These are phyloP conservation scores for Ferrisia virgata DNA, from an alignment of 2,888 invertebrate species.

Conservation along the genomic window DNA sequence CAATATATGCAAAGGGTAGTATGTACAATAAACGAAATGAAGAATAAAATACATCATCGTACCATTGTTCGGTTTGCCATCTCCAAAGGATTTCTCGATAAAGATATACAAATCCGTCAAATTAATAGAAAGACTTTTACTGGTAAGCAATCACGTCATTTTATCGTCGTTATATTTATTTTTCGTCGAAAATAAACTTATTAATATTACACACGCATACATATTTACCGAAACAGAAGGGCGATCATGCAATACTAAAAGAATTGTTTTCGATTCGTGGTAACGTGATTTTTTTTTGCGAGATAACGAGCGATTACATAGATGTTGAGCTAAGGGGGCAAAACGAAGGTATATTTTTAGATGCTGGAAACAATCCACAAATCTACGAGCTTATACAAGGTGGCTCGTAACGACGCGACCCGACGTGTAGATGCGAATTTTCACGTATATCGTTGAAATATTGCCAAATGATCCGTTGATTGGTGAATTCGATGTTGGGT, in stretches of 20 bases:
- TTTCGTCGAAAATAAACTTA: not conserved
- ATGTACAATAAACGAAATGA: too few species aligned
- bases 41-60: too few species aligned
- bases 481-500: not conserved
- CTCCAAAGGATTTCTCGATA: not conserved
- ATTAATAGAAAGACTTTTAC: not conserved
- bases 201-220: too few species aligned
- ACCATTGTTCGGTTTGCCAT: not conserved
- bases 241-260: not conserved
- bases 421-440: too few species aligned
- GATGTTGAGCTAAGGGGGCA: too few species aligned
- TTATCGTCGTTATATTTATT: not conserved
- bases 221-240: not conserved
- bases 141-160: not conserved
- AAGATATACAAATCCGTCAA: too few species aligned
- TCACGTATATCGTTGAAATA: not conserved
- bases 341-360: not conserved
- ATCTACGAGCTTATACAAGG: not conserved
- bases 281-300: not conserved
- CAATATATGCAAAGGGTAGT: too few species aligned
- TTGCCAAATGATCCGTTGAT: slow-evolving; percentile 3
- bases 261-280: not conserved
- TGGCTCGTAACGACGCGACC: not conserved
- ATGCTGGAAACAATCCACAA: not conserved
- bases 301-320: not conserved